Evolutionary conservation across 2,888 invertebrate species (phyloP).

Genomic region (Petrolisthes manimaculis): DNA sequence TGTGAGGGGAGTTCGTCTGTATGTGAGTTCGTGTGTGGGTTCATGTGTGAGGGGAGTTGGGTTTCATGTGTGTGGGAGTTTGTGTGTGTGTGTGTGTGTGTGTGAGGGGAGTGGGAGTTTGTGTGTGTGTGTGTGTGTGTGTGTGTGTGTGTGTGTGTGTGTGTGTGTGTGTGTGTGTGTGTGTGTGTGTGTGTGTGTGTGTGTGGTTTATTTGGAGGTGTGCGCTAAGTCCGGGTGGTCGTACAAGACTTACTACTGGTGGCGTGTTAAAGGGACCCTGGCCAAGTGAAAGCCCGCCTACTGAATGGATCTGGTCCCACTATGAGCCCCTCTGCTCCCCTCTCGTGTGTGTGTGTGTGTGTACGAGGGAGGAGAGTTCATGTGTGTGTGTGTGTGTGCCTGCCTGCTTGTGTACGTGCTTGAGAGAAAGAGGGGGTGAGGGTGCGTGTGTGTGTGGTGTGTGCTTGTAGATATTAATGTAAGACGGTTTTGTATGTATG

Average conservation of each 20-base stretch:
- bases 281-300: neutral
- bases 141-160: neutral
- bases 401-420: neutral
- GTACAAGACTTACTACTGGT: neutral
- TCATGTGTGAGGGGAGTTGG: neutral
- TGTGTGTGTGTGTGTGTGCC: neutral
- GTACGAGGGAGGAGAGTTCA: neutral
- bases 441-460: neutral
- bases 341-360: neutral
- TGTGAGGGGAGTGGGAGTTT: neutral
- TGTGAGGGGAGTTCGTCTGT: neutral
- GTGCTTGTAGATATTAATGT: neutral
- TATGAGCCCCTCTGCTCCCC: neutral
- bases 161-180: neutral
- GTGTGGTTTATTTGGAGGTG: neutral
- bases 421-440: neutral
- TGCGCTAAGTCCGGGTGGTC: neutral
- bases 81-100: constrained; percentile 11
- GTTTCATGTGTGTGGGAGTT: neutral
- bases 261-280: neutral
- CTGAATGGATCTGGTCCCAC: neutral
- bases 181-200: neutral
- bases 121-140: constrained; percentile 8
- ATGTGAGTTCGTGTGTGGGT: neutral
- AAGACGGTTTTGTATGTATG: constrained; percentile 9